Conservation (phyloP, 2,888 invertebrate genomes). For the Athalia circularis region DNA sequence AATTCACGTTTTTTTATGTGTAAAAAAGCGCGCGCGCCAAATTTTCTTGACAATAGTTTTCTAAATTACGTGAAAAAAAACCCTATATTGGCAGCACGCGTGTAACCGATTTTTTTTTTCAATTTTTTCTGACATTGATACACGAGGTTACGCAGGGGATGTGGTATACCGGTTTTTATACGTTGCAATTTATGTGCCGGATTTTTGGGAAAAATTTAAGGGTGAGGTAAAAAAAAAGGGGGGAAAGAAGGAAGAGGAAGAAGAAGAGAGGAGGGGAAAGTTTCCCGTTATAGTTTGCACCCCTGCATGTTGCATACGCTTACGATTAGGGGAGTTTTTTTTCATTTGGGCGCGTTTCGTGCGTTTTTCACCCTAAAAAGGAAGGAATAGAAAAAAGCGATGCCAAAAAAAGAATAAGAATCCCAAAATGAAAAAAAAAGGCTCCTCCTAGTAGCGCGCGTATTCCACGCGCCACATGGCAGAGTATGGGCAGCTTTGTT, state of each 20-base stretch:
- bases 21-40: neutral
- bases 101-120: constrained; percentile 26
- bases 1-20: constrained; percentile 1
- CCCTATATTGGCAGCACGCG: constrained; percentile 23
- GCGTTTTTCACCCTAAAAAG: constrained; percentile 50
- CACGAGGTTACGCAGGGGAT: constrained; percentile 12
- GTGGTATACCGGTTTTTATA: constrained; percentile 31
- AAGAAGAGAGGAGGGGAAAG: constrained; percentile 19
- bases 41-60: neutral
- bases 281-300: constrained; percentile 50
- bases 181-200: constrained; percentile 41
- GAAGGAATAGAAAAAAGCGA: constrained; percentile 41
- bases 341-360: constrained; percentile 44
- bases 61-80: constrained; percentile 19
- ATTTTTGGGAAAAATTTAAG: constrained; percentile 42
- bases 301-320: constrained; percentile 39
- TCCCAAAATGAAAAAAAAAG: constrained; percentile 34
- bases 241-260: constrained; percentile 13
- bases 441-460: constrained; percentile 27
- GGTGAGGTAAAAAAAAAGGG: constrained; percentile 46
- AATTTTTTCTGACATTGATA: constrained; percentile 22
- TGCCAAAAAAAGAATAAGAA: constrained; percentile 47
- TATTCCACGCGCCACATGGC: constrained; percentile 44
- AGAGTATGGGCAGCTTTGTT: constrained; percentile 33
- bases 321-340: constrained; percentile 46